phyloP scores from a whole-genome alignment of 1,140 invertebrate species.

The Drosophila jambulina region DNA sequence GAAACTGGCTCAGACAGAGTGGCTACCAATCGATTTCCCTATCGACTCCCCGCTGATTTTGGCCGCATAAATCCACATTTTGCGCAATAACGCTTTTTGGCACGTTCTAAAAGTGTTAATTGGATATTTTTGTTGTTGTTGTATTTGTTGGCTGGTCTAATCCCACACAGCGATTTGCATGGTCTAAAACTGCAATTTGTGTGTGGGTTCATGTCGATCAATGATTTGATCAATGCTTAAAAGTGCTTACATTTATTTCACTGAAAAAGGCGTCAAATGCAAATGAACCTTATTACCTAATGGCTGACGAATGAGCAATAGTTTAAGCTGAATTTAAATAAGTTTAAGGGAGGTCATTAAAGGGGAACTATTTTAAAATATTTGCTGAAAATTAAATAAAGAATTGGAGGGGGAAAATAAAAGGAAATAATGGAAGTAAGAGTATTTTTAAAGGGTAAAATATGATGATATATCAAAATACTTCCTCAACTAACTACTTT shows the following conservation, averaged over 20 bases:
- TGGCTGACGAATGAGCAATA: background rate
- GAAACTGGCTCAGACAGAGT: conserved; percentile 47
- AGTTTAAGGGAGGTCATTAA: background rate
- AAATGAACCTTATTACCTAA: conserved; percentile 39
- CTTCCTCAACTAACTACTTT: no score
- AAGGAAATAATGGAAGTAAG: no score
- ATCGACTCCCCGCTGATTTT: conserved; percentile 23
- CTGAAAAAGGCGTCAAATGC: conserved; percentile 18
- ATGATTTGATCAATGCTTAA: conserved; percentile 39
- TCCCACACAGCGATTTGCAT: conserved; percentile 41
- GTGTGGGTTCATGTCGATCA: conserved; percentile 39
- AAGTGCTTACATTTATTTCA: conserved; percentile 37
- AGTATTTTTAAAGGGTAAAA: no score
- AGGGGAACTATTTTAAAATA: background rate
- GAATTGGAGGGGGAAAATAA: no score
- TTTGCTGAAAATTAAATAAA: background rate
- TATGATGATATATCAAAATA: background rate
- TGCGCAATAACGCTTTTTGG: conserved; percentile 66
- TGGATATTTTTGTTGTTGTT: conserved; percentile 44
- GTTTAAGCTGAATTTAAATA: background rate
- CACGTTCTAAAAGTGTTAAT: conserved; percentile 73
- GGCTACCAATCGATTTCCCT: conserved; percentile 58
- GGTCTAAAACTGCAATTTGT: conserved; percentile 10
- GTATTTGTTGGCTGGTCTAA: conserved; percentile 1
- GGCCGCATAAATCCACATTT: conserved; percentile 65